Evolutionary conservation across 2,888 invertebrate genomes (phyloP).

Genomic region (Parelbella ahira): DNA sequence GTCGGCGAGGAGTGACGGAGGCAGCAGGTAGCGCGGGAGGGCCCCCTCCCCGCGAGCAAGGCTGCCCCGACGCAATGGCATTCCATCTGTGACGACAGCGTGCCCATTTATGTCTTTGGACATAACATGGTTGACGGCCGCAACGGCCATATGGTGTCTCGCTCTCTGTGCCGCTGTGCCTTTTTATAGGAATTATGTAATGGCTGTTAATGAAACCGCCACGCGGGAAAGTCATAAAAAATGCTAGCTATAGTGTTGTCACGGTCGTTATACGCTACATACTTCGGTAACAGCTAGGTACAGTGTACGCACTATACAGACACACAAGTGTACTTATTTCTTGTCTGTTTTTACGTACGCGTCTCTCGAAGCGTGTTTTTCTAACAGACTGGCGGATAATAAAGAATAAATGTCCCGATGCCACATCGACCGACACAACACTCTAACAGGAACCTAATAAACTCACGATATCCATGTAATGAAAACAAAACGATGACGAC

Average conservation of each 20-base stretch:
- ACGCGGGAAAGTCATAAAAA: conserved; percentile 6
- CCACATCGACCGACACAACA: too few species aligned
- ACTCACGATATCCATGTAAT: too few species aligned
- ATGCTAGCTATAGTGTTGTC: neutral
- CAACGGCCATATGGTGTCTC: conserved; percentile 72
- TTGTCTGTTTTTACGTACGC: too few species aligned
- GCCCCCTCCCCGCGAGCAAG: conserved; percentile 48
- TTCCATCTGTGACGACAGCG: conserved; percentile 75
- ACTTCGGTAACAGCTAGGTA: too few species aligned
- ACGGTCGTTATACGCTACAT: too few species aligned
- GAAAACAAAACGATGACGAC: too few species aligned
- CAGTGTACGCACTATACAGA: too few species aligned
- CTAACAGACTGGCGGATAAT: too few species aligned
- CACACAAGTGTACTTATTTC: too few species aligned
- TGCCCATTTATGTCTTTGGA: conserved; percentile 79
- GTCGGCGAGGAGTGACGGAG: conserved; percentile 48
- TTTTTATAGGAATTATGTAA: conserved; percentile 61
- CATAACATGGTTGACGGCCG: conserved; percentile 72
- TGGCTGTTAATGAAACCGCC: conserved; percentile 32
- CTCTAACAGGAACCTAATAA: too few species aligned
- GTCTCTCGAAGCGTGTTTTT: too few species aligned
- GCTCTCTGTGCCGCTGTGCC: conserved; percentile 51
- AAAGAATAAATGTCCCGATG: too few species aligned
- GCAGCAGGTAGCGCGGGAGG: conserved; percentile 60
- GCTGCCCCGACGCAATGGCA: conserved; percentile 58